These are phyloP conservation scores for Proterorhinus semilunaris DNA, from an alignment of 2,113 vertebrate species.

Conservation along the genomic window DNA sequence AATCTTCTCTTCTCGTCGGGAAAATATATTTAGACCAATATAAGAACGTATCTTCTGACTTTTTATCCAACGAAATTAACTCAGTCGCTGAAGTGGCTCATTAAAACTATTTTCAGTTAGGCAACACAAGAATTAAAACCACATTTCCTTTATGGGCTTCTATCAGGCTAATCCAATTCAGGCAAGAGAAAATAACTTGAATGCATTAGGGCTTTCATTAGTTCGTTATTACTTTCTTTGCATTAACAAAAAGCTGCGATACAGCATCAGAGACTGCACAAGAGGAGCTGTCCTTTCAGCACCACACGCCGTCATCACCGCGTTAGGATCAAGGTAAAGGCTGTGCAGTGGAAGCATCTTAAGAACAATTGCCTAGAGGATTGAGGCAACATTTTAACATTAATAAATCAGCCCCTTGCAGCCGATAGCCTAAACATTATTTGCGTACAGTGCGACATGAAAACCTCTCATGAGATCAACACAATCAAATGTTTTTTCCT, in stretches of 20 bases:
- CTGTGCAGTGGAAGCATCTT: no score
- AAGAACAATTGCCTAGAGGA: no score
- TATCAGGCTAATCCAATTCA: conserved; percentile 25
- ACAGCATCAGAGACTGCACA: conserved; percentile 24
- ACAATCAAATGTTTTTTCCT: no score
- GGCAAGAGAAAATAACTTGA: conserved; percentile 23
- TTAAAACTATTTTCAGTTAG: conserved; percentile 4
- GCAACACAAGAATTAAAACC: background rate
- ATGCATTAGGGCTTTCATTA: conserved; percentile 37
- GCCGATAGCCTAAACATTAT: no score
- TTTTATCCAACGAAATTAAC: background rate
- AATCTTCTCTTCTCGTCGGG: background rate
- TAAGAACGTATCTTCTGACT: background rate
- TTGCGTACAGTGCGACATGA: no score
- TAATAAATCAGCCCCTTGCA: no score
- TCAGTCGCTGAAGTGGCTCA: background rate
- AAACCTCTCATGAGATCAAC: no score
- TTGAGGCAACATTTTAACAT: no score
- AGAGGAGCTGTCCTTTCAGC: conserved; percentile 77
- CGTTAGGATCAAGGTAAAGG: conserved; percentile 13
- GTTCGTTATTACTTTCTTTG: conserved; percentile 41
- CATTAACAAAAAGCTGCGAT: conserved; percentile 26
- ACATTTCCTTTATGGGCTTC: background rate
- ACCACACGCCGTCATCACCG: conserved; percentile 47
- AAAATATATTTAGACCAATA: background rate